Evolutionary conservation across 2,888 invertebrate genomes (phyloP).

Genomic region (Euzetes globulus): DNA sequence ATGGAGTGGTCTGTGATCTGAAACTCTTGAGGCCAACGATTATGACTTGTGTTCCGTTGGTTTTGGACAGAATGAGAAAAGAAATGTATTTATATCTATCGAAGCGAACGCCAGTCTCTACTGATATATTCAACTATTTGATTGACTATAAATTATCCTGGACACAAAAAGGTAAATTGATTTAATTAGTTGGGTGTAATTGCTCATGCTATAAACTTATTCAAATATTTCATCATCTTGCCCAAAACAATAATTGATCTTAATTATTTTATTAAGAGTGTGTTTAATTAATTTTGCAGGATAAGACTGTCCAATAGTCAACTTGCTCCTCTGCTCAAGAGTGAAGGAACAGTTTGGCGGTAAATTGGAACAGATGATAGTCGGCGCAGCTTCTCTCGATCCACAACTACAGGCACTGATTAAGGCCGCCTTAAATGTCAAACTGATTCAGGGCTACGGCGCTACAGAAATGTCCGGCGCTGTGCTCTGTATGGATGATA

Average conservation of each 20-base stretch:
- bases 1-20: constrained; percentile 60
- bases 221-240: neutral
- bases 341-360: constrained; percentile 76
- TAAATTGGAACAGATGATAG: constrained; percentile 73
- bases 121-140: constrained; percentile 28
- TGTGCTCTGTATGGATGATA: constrained; percentile 41
- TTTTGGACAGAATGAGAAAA: constrained; percentile 61
- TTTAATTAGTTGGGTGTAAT: neutral
- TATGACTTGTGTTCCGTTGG: constrained; percentile 80
- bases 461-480: constrained; percentile 94
- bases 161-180: constrained; percentile 26
- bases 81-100: constrained; percentile 27
- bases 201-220: too few relatives aligned
- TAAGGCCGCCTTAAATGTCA: constrained; percentile 48
- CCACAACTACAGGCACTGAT: constrained; percentile 92
- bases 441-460: constrained; percentile 72
- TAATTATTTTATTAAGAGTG: too few relatives aligned
- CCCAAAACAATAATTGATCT: neutral
- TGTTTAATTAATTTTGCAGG: constrained; percentile 21
- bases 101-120: constrained; percentile 30
- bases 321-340: constrained; percentile 57
- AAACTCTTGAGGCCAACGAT: constrained; percentile 82
- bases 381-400: constrained; percentile 90
- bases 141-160: constrained; percentile 28
- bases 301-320: constrained; percentile 50